Base-by-base conservation (phyloP, 2,113 vertebrate genomes). In the Tiliqua scincoides region DNA sequence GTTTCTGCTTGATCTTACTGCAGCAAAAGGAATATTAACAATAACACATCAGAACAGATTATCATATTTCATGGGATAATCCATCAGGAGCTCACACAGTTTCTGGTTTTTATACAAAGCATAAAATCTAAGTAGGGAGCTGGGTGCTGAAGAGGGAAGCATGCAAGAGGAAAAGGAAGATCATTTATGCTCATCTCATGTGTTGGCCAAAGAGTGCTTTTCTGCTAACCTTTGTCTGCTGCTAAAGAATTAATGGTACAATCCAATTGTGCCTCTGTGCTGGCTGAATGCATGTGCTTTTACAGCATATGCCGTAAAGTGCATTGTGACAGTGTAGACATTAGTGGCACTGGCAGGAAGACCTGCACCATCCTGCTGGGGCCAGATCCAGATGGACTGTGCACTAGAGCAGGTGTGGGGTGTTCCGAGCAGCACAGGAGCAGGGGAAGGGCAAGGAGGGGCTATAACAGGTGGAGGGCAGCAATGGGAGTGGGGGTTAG, bases 151-250 rank as follows among this genome's bases (percentile, higher is more conserved):
- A 63, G 54, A 93, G 83, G 75, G n/a, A 86, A 70, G 54, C 83
- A 89, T 63, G 61, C 68, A 90, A 84, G 87, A 76, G 90, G 77
- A 92, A 92, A 84, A 1, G 11, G 65, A 92, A 91, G 79, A 88
- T 89, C 88, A 93, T 94, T 91, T 91, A 48, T 91, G 85, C 91
- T 93, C 91, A 92, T 88, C 92, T 85, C 92, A 85, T 91, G 89
- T 93, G 90, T 86, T 91, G 85, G 83, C 88, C 89, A 88, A 90
- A 72, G 94, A 92, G 94, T 94, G 90, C 89, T 92, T 91, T 89
- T 89, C 92, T 90, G 90, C 91, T 95, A 91, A 93, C 92, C 87
- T 93, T 92, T 93, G 85, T 68, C 87, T 93, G 63, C 79, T 93
- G 86, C 82, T 77, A 93, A 72, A 86, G 90, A 35, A 91, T 93